A percentile compares a stretch with the other conserved stretches of the same genome.
phyloP scores from a whole-genome alignment of 2,113 vertebrate genomes.

The Dasyornis broadbenti region DNA sequence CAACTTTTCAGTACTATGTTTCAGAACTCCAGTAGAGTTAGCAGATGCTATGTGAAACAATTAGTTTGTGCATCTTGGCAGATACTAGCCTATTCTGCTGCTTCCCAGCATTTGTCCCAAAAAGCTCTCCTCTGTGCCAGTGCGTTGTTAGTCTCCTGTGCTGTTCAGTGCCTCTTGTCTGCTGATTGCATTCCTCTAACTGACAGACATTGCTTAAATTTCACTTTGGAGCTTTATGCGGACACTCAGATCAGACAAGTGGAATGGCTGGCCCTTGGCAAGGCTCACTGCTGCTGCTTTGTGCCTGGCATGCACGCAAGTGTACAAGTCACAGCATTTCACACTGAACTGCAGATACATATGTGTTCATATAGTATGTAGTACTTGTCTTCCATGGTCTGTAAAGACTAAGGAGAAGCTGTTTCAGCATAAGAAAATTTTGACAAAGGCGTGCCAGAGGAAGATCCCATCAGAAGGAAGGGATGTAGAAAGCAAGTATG shows the following conservation, averaged over 20 bases:
- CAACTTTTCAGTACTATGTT: neutral
- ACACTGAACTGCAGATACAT: fast-evolving
- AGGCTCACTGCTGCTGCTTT: neutral
- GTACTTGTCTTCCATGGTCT: neutral
- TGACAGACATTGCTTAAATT: neutral
- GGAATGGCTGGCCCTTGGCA: slow-evolving; percentile 12
- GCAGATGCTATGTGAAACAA: neutral
- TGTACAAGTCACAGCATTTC: fast-evolving
- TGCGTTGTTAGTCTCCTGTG: neutral
- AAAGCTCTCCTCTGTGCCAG: neutral
- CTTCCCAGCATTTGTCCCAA: neutral
- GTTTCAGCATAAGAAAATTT: neutral
- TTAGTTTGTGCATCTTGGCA: neutral
- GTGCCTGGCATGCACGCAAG: fast-evolving
- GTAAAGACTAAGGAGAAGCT: neutral
- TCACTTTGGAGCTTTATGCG: neutral
- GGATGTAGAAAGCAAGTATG: neutral
- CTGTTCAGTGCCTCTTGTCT: neutral
- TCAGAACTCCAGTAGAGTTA: neutral
- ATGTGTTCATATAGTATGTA: fast-evolving
- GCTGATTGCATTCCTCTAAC: neutral
- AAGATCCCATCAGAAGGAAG: neutral
- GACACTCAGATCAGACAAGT: neutral
- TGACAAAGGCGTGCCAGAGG: neutral
- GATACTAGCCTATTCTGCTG: neutral